phyloP scores from a whole-genome alignment of 2,113 vertebrate species.

The Brachyhypopomus gauderio region DNA sequence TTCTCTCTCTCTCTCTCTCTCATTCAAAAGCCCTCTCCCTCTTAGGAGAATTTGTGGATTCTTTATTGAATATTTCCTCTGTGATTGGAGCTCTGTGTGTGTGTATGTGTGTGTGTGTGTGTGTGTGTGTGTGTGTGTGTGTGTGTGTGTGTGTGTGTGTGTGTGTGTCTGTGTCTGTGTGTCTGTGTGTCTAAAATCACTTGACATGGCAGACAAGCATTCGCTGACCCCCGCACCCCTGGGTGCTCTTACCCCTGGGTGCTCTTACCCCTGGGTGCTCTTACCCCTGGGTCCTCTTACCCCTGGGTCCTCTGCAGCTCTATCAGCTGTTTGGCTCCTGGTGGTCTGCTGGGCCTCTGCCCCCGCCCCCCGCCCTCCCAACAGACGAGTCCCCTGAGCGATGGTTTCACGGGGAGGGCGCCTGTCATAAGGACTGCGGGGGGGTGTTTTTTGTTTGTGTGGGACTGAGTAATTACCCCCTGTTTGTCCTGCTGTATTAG shows the following conservation, averaged over 20 bases:
- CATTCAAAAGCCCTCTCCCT: too few relatives aligned
- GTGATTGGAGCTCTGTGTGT: background rate
- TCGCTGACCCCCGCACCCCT: background rate
- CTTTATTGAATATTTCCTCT: background rate
- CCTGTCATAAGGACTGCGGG: constrained; percentile 40
- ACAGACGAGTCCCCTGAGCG: constrained; percentile 35
- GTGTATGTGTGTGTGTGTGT: too few relatives aligned
- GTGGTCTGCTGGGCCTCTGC: background rate
- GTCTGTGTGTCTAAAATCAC: background rate
- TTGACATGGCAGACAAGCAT: background rate
- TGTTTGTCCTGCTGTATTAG: constrained; percentile 81
- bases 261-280: background rate
- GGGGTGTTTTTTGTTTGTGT: constrained; percentile 68
- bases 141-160: too few relatives aligned
- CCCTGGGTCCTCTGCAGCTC: background rate
- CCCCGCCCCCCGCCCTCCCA: constrained; percentile 11
- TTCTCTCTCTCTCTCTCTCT: too few relatives aligned
- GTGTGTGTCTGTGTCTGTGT: too few relatives aligned
- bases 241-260: too few relatives aligned
- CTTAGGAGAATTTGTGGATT: too few relatives aligned
- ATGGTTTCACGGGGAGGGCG: constrained; percentile 34
- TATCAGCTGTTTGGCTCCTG: constrained; percentile 1
- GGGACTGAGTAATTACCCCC: constrained; percentile 80
- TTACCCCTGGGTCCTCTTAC: background rate
- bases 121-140: background rate